A percentile compares a stretch with the other conserved stretches of the same genome.
phyloP scores from a whole-genome alignment of 1,140 invertebrate species.

The Drosophila serrata region DNA sequence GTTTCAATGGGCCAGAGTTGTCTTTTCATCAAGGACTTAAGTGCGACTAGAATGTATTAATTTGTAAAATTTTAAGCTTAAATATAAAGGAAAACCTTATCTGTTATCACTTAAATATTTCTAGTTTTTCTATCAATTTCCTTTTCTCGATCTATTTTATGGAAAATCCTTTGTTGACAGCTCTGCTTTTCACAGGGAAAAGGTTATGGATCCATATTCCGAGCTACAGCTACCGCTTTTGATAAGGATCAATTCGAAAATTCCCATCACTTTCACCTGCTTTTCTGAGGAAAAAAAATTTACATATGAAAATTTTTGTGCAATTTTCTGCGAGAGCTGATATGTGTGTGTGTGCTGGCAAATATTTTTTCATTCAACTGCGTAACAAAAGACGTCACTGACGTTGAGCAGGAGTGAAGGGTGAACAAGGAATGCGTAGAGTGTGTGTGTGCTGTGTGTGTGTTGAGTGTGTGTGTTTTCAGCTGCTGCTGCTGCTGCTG shows the following conservation, averaged over 20 bases:
- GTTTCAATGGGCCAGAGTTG: slow-evolving; percentile 26
- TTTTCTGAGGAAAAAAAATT: slow-evolving; percentile 41
- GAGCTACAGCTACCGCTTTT: slow-evolving; percentile 5
- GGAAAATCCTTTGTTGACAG: slow-evolving; percentile 2
- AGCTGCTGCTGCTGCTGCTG: slow-evolving; percentile 25
- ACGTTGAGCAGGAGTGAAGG: slow-evolving; percentile 4
- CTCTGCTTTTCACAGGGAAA: not conserved
- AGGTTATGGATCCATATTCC: slow-evolving; percentile 36
- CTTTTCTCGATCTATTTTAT: not conserved
- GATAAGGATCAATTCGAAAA: slow-evolving; percentile 14
- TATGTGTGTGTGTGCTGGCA: slow-evolving; percentile 16
- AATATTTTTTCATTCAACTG: slow-evolving; percentile 62
- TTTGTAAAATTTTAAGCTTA: not conserved
- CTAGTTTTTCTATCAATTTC: not conserved
- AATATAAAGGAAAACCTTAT: not conserved
- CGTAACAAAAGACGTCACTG: slow-evolving; percentile 53
- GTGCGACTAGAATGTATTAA: not conserved
- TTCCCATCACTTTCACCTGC: slow-evolving; percentile 17
- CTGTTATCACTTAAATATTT: no score
- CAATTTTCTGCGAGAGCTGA: slow-evolving; percentile 52
- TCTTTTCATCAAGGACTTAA: not conserved
- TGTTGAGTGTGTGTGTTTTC: slow-evolving; percentile 25
- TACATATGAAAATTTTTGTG: slow-evolving; percentile 63
- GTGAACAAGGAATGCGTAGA: not conserved
- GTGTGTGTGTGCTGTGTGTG: not conserved